Evolutionary conservation across 1,140 invertebrate genomes (phyloP), one percentile per base, ranked within the genome.

Genomic region (Neuroterus valhalla): DNA sequence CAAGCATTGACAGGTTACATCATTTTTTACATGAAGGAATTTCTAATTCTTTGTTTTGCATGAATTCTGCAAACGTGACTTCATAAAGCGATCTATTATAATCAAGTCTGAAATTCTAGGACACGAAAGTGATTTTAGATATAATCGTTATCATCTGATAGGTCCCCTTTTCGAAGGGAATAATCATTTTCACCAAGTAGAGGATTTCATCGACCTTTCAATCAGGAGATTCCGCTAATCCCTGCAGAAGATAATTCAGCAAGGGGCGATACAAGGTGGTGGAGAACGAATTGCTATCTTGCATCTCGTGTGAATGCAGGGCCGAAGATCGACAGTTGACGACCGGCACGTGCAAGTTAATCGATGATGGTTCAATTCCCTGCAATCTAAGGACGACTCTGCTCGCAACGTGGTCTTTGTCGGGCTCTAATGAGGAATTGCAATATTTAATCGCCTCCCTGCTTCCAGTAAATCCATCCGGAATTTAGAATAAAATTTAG

Each of bases 311-410:
- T 62, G 70, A 71, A 78, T 78, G 78, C 80, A 76, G 78, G 74
- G 78, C 66, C 68, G 78, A 82, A 74, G 78, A 81, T 82, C 78
- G 70, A 78, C 71, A 72, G 69, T 78, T 80, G 81, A 82, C 77
- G 76, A 83, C 77, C 78, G 83, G 81, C 82, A 83, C 82, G 83
- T 85, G 83, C 71, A 77, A 83, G 76, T 78, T 78, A 72, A 75
- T 75, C 83, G 79, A 82, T 85, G 79, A 81, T 82, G 77, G 72
- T 72, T 71, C 72, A 76, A 83, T 80, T 78, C 77, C 73, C 77
- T 76, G 70, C 55, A 72, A 71, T 78, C 75, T 71, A 78, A 78
- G 78, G 75, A 74, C 70, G 70, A 77, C 81, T 82, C 80, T 78
- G 78, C 77, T 80, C 78, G 75, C 78, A 67, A 75, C 77, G 76